Conservation (phyloP, 1,140 invertebrate species). For the Ceratitis capitata region DNA sequence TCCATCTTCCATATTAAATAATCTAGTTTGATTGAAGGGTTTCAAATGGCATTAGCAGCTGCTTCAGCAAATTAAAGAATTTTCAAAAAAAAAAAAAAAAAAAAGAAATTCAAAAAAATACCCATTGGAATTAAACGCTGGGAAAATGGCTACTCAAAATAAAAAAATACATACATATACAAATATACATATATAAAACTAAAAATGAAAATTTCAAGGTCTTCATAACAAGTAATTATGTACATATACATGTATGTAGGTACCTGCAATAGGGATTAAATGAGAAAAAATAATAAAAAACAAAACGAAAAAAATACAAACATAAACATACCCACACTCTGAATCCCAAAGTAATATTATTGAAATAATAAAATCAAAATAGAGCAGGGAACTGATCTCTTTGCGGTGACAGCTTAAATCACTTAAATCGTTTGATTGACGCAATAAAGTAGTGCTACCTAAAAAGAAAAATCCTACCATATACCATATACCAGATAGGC, state of each 20-base stretch:
- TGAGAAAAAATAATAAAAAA: not conserved
- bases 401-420: conserved; percentile 1
- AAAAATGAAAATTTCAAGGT: conserved; percentile 1
- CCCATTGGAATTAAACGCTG: not conserved
- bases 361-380: conserved; percentile 25
- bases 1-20: not conserved
- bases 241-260: not conserved
- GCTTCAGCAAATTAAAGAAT: not conserved
- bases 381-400: not conserved
- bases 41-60: not conserved
- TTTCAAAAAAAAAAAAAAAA: not conserved
- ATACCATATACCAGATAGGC: not conserved
- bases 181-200: not conserved
- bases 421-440: conserved; percentile 21
- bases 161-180: not conserved
- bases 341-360: not conserved
- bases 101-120: not conserved
- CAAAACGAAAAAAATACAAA: not conserved
- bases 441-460: conserved; percentile 9
- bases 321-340: not conserved
- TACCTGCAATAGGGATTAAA: not conserved
- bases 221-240: not conserved
- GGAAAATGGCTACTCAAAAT: not conserved
- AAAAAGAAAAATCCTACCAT: conserved; percentile 8
- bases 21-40: not conserved